Evolutionary conservation across 2,797 vertebrate genomes (phyloP).

Genomic region (Melopsittacus undulatus): DNA sequence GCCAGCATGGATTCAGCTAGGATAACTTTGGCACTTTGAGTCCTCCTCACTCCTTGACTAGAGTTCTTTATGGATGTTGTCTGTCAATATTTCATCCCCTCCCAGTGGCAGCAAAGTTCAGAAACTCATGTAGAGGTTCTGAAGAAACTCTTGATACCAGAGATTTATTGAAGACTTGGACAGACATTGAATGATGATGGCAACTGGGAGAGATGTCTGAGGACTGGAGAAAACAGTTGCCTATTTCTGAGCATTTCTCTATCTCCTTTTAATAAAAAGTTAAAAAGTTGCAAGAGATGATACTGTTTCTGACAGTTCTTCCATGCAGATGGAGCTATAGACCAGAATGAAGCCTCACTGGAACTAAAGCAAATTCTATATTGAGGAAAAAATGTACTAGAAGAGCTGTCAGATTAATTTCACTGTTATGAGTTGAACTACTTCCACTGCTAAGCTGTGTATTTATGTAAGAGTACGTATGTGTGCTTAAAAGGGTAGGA

Average conservation of each 20-base stretch:
- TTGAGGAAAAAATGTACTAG: not conserved
- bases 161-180: not conserved
- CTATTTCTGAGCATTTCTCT: not conserved
- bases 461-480: not conserved
- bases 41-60: not conserved
- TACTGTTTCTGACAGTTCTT: not conserved
- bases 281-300: not conserved
- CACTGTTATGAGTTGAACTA: not conserved
- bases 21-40: not conserved
- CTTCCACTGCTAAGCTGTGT: not conserved
- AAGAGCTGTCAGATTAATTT: constrained; percentile 20
- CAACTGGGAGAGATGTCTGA: not conserved
- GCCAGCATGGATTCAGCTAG: not conserved
- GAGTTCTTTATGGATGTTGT: not conserved
- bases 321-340: not conserved
- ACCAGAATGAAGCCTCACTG: not conserved
- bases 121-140: not conserved
- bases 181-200: not conserved
- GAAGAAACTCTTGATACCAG: not conserved
- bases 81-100: not conserved
- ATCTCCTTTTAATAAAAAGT: not conserved
- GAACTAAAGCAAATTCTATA: not conserved
- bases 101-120: not conserved
- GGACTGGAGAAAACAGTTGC: not conserved
- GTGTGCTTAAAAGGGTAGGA: not conserved